phyloP scores from a whole-genome alignment of 2,113 vertebrate species.

The Prochilodus magdalenae region DNA sequence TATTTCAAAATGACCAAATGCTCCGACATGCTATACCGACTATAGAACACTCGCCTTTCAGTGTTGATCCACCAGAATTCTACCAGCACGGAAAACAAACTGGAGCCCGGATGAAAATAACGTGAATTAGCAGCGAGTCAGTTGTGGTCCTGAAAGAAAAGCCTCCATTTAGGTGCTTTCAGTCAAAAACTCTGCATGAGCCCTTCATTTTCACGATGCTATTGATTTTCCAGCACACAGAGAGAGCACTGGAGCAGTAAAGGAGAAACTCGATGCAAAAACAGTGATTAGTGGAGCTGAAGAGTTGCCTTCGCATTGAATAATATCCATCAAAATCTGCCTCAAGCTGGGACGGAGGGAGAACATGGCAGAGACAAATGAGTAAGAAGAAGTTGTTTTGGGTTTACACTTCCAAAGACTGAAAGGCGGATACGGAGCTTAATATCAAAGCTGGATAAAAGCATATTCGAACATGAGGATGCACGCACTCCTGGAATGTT shows the following conservation, averaged over 20 bases:
- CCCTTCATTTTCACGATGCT: slow-evolving; percentile 26
- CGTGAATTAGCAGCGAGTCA: not conserved
- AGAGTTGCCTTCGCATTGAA: slow-evolving; percentile 20
- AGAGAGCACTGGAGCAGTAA: slow-evolving; percentile 19
- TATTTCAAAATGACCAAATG: too few species aligned
- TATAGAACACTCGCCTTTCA: not conserved
- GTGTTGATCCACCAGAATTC: not conserved
- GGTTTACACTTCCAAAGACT: not conserved
- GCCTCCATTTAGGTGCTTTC: slow-evolving; percentile 4
- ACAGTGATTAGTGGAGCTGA: slow-evolving; percentile 38
- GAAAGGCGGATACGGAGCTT: slow-evolving; percentile 1
- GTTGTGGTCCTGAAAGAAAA: not conserved
- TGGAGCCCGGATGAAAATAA: slow-evolving; percentile 18
- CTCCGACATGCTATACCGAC: not conserved
- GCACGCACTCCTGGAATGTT: too few species aligned
- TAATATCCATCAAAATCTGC: slow-evolving; percentile 12
- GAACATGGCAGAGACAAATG: not conserved
- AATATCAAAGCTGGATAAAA: slow-evolving; percentile 4
- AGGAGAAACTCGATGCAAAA: slow-evolving; percentile 10
- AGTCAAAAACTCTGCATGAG: slow-evolving; percentile 28
- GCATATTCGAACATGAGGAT: too few species aligned
- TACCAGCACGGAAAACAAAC: slow-evolving; percentile 5
- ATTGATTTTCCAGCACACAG: slow-evolving; percentile 31
- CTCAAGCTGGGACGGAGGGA: not conserved
- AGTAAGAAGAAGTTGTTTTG: not conserved